Evolutionary conservation across 2,113 vertebrate genomes (phyloP), one percentile per base, ranked within the genome.

Genomic region (cattle (Bos taurus)): DNA sequence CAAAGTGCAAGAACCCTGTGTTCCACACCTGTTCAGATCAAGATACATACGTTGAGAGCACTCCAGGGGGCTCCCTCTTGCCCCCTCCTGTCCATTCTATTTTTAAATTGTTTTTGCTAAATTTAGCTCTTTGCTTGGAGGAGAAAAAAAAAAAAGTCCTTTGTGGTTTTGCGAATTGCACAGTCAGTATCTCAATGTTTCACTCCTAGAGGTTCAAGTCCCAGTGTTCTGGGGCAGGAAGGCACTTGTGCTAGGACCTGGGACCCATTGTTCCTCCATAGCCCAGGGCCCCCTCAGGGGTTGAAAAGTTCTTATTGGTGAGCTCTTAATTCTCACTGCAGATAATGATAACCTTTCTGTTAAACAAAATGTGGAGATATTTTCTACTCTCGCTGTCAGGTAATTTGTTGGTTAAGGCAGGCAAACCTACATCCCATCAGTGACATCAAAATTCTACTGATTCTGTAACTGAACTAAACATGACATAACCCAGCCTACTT

Each of bases 101-200:
- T 74, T 90, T 83, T 82, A 92, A 3, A 33, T 64, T 77, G 19
- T 57, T 81, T 48, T 80, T 48, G 81, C 80, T 95, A 60, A 88
- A 33, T 82, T 71, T 67, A 64, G 86, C n/a, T 59, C 77, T 95
- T 92, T 89, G 50, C 59, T 97, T 3, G 6, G 36, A 26, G 26
- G 15, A 6, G 25, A 57, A 78, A 56, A 33, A 62, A 60, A 46
- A 30, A 52, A 90, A 40, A 67, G 30, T 84, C 28, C 64, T 93
- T 54, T 83, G 62, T 96, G 21, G 59, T 88, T 96, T 95, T 82
- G 60, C 6, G 78, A 30, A 60, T 17, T 92, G 57, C 82, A 40
- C 3, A 80, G 81, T 84, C 46, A 40, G 85, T 56, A 97, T 92
- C 88, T 94, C 78, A 77, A 23, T 96, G 96, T 95, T 96, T 92